Evolutionary conservation across 1,140 invertebrate species (phyloP), one percentile per base, ranked within the genome.

Genomic region (Leguminivora glycinivorella): DNA sequence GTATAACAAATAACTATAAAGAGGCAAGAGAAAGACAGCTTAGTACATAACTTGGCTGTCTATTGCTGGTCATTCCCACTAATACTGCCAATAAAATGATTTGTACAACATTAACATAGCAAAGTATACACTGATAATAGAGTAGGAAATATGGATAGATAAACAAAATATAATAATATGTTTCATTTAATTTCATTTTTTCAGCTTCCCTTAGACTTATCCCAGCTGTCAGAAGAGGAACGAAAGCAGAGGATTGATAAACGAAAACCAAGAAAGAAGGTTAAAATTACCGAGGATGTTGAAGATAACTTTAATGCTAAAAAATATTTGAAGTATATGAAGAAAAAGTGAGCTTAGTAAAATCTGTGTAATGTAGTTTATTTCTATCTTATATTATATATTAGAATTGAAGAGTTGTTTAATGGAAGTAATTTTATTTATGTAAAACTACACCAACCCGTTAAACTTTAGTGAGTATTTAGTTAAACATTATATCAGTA

Each of bases 181-280:
- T n/a, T n/a, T n/a, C n/a, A n/a, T 34, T 34, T 34, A 10, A 34
- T 77, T 86, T 87, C 80, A 70, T 76, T 77, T 52, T 92, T 94
- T 63, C 82, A 97, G 94, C 87, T 98, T 58, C 97, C 97, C 1
- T 66, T 97, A 34, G 95, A 98, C 92, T 79, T 98, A 14, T 92
- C 89, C 34, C 91, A 90, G 52, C 84, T 98, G 17, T 93, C 93
- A 56, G 95, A 96, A 81, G 93, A 94, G 66, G 95, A 98, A 85
- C 92, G 93, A 22, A 94, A 94, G 82, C 67, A 82, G 0, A 93
- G 94, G 75, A 67, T 97, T 14, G 93, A 95, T 47, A 93, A 90
- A 75, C 93, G 96, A 68, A 97, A 95, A 91, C 95, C 95, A 17
- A 96, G 95, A 83, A 93, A 93, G 56, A 96, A 95, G 88, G 90